Base-by-base conservation (phyloP, 2,888 invertebrate genomes). In the Meloe dianella region DNA sequence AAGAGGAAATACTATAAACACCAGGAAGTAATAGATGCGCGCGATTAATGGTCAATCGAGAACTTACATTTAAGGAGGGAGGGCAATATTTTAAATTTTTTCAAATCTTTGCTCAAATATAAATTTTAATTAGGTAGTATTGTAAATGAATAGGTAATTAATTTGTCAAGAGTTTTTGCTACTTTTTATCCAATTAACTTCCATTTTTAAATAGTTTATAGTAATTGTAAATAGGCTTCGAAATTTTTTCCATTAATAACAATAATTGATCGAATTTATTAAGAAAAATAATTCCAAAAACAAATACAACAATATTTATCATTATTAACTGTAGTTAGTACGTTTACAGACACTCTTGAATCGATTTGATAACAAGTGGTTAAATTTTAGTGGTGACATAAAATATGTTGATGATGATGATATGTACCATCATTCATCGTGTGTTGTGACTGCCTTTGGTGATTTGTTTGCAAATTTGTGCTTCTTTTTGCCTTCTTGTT, bases 41-140 rank as follows among this genome's bases (percentile, higher is more conserved):
- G 71, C 68, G 66, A 68, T 60, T 70, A 74, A 71, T 74, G 73
- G 65, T 68, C 66, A 47, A 69, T 64, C 62, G 65, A 72, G 66
- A 70, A 73, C 71, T 66, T 66, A 69, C 62, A 63, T 51, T 59
- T 66, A 69, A 65, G 60, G n/a, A n/a, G n/a, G n/a, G n/a, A n/a
- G n/a, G 70, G 72, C 72, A 74, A 74, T 73, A 75, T 73, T 38
- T 47, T 63, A 61, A 61, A 66, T 17, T 65, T 70, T 73, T 73
- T 73, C 69, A 70, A 74, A 72, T 73, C 74, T 78, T 78, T 79
- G 79, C 79, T 79, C 80, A 79, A 79, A 20, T 20, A 20, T 20
- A 47, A 20, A 47, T 20, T 47, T 47, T 47, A 20, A 22, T 22
- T 22, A 47, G 47, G 20, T 47, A 17, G 38, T 6, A 4, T 17